Evolutionary conservation across 1,140 invertebrate species (phyloP).

Genomic region (Ganaspis sp.): DNA sequence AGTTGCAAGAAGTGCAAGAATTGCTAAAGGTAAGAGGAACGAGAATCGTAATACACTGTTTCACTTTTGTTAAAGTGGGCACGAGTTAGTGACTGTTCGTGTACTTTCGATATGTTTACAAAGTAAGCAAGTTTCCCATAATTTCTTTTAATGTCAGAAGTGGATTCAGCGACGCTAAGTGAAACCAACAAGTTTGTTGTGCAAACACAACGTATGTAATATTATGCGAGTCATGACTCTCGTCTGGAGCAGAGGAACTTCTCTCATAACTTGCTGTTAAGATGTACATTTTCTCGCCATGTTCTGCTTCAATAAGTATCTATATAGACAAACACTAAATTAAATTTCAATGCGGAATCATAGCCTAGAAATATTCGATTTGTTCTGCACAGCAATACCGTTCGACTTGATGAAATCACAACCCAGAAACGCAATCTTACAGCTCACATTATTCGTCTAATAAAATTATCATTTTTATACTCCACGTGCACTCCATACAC

Average conservation of each 20-base stretch:
- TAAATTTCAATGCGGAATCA: constrained; percentile 15
- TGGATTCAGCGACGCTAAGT: constrained; percentile 1
- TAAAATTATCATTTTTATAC: neutral
- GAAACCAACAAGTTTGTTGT: neutral
- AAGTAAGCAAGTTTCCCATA: neutral
- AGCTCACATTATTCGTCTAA: neutral
- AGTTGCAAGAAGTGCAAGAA: neutral
- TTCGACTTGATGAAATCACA: neutral
- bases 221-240: constrained; percentile 13
- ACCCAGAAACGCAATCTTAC: neutral
- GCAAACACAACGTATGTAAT: constrained; percentile 6
- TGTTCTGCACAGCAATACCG: constrained; percentile 7
- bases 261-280: constrained; percentile 8
- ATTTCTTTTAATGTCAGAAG: constrained; percentile 19
- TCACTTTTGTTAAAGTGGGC: neutral
- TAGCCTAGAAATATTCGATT: constrained; percentile 2
- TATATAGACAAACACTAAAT: neutral
- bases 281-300: constrained; percentile 2
- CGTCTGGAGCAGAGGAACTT: neutral
- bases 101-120: neutral
- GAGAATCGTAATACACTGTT: neutral
- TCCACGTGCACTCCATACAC: neutral
- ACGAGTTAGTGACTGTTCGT: neutral
- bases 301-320: neutral
- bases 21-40: neutral